Evolutionary conservation across 2,888 invertebrate genomes (phyloP).

Genomic region (Cordylochernes scorpioides): DNA sequence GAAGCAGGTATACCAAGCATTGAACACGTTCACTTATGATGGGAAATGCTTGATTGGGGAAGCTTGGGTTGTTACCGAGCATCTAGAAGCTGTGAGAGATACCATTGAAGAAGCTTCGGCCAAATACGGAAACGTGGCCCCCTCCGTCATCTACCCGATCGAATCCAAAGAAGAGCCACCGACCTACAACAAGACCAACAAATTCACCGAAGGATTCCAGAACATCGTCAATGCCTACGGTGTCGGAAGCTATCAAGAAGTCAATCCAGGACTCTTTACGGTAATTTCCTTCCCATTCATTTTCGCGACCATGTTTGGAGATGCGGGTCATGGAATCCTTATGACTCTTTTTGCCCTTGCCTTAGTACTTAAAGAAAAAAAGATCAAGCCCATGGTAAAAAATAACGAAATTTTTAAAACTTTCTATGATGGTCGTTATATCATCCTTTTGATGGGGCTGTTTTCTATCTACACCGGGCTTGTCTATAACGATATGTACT

Average conservation of each 20-base stretch:
- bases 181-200: conserved; percentile 15
- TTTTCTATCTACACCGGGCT: conserved; percentile 95
- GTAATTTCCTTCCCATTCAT: conserved; percentile 90
- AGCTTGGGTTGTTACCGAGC: conserved; percentile 13
- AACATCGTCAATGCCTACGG: conserved; percentile 18
- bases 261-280: conserved; percentile 41
- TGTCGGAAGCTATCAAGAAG: conserved; percentile 19
- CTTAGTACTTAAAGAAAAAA: conserved; percentile 83
- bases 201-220: conserved; percentile 15
- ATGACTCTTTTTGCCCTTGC: conserved; percentile 73
- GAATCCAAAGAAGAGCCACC: too few relatives aligned
- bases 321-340: conserved; percentile 69
- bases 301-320: conserved; percentile 94
- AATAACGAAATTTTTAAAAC: too few relatives aligned
- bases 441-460: conserved; percentile 79
- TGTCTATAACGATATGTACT: conserved; percentile 91
- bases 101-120: too few relatives aligned
- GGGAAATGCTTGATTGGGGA: conserved; percentile 16
- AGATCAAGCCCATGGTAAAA: too few relatives aligned
- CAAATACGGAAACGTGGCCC: background rate
- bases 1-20: conserved; percentile 14
- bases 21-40: conserved; percentile 15
- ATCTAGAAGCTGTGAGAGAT: too few relatives aligned
- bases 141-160: too few relatives aligned
- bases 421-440: conserved; percentile 94